Percentiles rank a stretch among this genome's conserved stretches.
phyloP scores from a whole-genome alignment of 2,113 vertebrate species.

The Neolamprologus fasciatus region DNA sequence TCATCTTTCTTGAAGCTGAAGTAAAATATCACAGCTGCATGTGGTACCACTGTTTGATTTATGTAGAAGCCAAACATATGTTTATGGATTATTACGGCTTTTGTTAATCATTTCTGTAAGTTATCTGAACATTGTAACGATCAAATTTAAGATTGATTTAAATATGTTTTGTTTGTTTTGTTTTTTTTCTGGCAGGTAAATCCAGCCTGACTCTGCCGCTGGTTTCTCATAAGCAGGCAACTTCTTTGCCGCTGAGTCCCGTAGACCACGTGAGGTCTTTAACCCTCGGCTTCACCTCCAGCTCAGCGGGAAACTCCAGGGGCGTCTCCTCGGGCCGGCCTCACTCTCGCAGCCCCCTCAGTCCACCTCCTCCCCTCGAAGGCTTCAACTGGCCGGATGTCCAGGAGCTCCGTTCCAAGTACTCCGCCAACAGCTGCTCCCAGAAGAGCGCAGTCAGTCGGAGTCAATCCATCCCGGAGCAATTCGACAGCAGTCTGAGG shows the following conservation, averaged over 20 bases:
- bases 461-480: conserved; percentile 61
- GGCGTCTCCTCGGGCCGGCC: not conserved
- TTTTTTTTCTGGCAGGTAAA: conserved; percentile 57
- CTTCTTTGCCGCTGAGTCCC: conserved; percentile 13
- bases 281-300: not conserved
- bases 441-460: not conserved
- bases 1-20: not conserved
- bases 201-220: conserved; percentile 42
- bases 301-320: not conserved
- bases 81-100: not conserved
- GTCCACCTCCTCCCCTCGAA: conserved; percentile 61
- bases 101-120: not conserved
- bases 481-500: not conserved
- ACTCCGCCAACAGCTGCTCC: conserved; percentile 13
- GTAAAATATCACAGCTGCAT: not conserved
- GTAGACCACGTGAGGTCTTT: not conserved
- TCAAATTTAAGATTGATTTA: not conserved
- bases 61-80: not conserved
- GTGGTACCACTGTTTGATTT: not conserved
- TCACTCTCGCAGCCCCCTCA: conserved; percentile 53
- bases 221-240: not conserved
- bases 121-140: not conserved
- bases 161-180: not conserved
- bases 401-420: conserved; percentile 77
- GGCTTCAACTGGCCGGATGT: conserved; percentile 85